phyloP scores from a whole-genome alignment of 1,140 invertebrate genomes.

The Cydia fagiglandana region DNA sequence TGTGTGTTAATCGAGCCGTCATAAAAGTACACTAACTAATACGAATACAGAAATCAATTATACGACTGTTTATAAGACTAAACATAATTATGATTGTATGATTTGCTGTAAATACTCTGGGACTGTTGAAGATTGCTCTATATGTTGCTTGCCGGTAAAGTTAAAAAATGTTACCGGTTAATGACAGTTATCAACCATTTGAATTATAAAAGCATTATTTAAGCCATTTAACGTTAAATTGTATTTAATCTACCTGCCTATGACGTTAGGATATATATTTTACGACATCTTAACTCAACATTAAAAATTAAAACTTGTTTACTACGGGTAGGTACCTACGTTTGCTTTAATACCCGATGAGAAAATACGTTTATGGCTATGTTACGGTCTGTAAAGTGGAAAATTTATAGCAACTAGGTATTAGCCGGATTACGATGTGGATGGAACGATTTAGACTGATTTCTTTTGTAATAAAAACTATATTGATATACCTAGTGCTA shows the following conservation, averaged over 20 bases:
- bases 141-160: no score
- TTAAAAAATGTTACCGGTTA: no score
- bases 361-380: constrained; percentile 26
- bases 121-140: no score
- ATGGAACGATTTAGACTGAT: background rate
- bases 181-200: no score
- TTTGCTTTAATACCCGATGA: background rate
- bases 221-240: no score
- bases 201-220: no score
- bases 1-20: no score
- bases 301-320: constrained; percentile 19
- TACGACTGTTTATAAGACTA: no score
- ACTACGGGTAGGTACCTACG: background rate
- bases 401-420: constrained; percentile 27
- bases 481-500: background rate
- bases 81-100: no score
- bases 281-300: background rate
- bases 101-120: no score
- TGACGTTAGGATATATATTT: background rate
- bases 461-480: background rate
- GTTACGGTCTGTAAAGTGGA: constrained; percentile 26
- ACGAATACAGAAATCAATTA: no score
- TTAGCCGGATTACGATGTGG: constrained; percentile 21
- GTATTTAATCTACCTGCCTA: background rate
- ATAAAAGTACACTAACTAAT: no score